These are phyloP conservation scores for Caenorhabditis inopinata DNA, from an alignment of 1,140 invertebrate genomes.

Conservation along the genomic window DNA sequence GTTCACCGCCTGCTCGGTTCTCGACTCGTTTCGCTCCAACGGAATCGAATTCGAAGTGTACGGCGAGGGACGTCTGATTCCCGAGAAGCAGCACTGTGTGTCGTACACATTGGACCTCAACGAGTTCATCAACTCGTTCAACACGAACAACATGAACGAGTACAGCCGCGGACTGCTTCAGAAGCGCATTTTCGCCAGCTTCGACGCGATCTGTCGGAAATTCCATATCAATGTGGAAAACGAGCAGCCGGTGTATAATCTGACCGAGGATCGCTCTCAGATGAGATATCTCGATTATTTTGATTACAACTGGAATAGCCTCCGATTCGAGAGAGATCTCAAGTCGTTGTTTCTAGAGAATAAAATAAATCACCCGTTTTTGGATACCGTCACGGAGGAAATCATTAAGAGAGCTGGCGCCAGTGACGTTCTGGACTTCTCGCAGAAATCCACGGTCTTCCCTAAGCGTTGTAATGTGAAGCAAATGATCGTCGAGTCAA, in stretches of 20 bases:
- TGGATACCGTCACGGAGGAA: not conserved
- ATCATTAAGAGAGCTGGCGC: not conserved
- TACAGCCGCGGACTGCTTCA: not conserved
- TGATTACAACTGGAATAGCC: slow-evolving; percentile 33
- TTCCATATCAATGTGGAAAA: not conserved
- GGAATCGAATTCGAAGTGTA: slow-evolving; percentile 37
- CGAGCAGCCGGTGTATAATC: not conserved
- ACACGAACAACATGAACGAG: slow-evolving; percentile 40
- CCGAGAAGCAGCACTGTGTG: slow-evolving; percentile 21
- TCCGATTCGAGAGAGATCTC: slow-evolving; percentile 36
- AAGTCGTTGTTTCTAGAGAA: slow-evolving; percentile 41
- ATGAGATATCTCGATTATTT: slow-evolving; percentile 36
- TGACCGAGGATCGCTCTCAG: not conserved
- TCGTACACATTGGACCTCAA: slow-evolving; percentile 35
- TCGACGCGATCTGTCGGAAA: slow-evolving; percentile 7
- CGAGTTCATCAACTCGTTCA: slow-evolving; percentile 26
- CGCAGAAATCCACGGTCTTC: slow-evolving; percentile 39
- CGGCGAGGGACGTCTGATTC: slow-evolving; percentile 35
- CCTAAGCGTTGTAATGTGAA: slow-evolving; percentile 23
- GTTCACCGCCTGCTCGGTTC: not conserved
- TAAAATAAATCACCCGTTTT: slow-evolving; percentile 31
- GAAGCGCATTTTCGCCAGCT: slow-evolving; percentile 10
- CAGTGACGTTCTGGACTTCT: slow-evolving; percentile 14
- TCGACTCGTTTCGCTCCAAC: slow-evolving; percentile 23
- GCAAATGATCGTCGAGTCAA: slow-evolving; percentile 9